Evolutionary conservation across 2,888 invertebrate species (phyloP), one percentile per base, ranked within the genome.

Genomic region (Alloscopus bannaensis): DNA sequence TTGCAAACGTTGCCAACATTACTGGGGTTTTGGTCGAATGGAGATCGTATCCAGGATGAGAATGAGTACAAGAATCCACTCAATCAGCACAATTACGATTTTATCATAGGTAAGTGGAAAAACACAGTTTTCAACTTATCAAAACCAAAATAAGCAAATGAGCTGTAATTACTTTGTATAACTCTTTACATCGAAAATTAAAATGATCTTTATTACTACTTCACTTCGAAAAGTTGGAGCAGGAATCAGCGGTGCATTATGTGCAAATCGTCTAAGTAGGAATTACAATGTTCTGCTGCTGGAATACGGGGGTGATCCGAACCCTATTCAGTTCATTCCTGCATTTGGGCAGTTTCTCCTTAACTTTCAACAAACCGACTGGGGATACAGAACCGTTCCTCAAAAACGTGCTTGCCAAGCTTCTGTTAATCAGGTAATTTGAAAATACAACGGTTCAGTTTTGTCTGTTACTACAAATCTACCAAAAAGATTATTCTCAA

Each of bases 231-330:
- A 3, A 80, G 80, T 80, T 0, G 81, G 81, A 0, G 65, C 71
- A 0, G 81, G 81, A 22, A 59, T 64, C 3, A 76, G 66, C 2
- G 81, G 81, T 16, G 52, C 40, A 20, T 52, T 81, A 1, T 22
- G 76, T 0, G 81, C 81, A 16, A 76, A 81, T 20, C 28, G 73
- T 13, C 36, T 76, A 13, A 65, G 66, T 36, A 52, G 69, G 40
- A 16, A 16, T 0, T 62, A 66, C 26, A 47, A 65, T 4, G 80
- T 80, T 0, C 40, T 81, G 16, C 64, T 81, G 16, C 29, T 81
- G 26, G 72, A 81, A 72, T 71, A 71, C 0, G 81, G 83, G 20
- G 82, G 82, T 1, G 77, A 82, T 13, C 76, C 77, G 1, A 77
- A 73, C 60, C 81, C 81, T 3, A n/a, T 81, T 1, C 79, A 79